A percentile compares a stretch with the other conserved stretches of the same genome.
Conservation (phyloP, 2,888 invertebrate genomes). For the Athalia cordata region DNA sequence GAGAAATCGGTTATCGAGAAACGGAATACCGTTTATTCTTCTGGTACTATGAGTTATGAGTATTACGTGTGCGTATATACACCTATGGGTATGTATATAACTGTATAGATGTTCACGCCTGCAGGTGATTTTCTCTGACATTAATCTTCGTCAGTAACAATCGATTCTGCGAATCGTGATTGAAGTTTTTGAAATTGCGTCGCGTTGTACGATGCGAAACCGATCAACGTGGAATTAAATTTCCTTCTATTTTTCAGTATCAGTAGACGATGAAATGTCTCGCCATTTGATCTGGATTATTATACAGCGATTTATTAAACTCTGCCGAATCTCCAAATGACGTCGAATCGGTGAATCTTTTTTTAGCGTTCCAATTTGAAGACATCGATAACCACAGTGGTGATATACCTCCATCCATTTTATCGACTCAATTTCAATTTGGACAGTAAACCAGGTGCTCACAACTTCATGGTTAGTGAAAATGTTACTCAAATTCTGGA, state of each 20-base stretch:
- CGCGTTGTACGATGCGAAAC: background rate
- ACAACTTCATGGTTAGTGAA: too few species aligned
- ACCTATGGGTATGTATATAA: too few species aligned
- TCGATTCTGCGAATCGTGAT: constrained; percentile 30
- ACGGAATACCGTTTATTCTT: background rate
- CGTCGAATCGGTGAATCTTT: too few species aligned
- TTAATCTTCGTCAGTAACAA: constrained; percentile 34
- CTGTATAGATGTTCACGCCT: background rate
- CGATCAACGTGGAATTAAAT: constrained; percentile 12
- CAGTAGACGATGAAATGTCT: constrained; percentile 1
- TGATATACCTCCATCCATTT: too few species aligned
- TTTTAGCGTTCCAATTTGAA: too few species aligned
- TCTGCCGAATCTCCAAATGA: too few species aligned
- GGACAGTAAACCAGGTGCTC: too few species aligned
- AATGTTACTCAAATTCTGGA: too few species aligned
- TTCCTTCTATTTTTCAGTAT: constrained; percentile 11
- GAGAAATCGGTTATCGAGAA: constrained; percentile 5
- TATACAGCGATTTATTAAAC: background rate
- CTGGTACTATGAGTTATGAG: background rate
- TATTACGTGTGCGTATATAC: too few species aligned
- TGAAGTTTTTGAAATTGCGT: constrained; percentile 29
- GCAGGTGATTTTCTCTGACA: background rate
- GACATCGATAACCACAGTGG: too few species aligned
- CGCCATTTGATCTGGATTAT: background rate
- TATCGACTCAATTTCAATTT: too few species aligned